Evolutionary conservation across 2,113 vertebrate genomes (phyloP).

Genomic region (Falco punctatus): DNA sequence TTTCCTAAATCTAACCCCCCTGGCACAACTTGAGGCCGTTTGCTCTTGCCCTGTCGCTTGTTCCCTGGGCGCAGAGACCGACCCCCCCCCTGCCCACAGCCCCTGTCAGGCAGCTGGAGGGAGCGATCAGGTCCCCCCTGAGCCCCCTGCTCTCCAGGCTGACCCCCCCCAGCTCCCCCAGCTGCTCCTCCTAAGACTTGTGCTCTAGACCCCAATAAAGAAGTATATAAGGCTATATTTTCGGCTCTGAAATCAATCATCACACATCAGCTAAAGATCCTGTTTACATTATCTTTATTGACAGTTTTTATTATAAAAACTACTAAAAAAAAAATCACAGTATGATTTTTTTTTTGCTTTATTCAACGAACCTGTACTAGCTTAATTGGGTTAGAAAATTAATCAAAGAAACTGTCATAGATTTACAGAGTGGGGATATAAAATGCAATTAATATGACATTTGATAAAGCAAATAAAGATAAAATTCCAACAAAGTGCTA

Average conservation of each 20-base stretch:
- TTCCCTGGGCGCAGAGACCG: background rate
- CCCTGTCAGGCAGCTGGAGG: background rate
- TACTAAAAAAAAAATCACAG: background rate
- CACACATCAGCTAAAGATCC: background rate
- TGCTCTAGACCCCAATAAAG: background rate
- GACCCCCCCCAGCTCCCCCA: background rate
- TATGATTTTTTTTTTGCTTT: background rate
- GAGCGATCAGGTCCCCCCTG: fast-evolving
- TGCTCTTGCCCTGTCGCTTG: background rate
- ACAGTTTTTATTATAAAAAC: background rate
- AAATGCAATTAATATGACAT: constrained; percentile 50
- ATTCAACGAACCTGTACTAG: background rate
- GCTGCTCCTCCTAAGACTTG: background rate
- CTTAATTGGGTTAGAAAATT: constrained; percentile 40
- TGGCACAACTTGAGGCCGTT: fast-evolving
- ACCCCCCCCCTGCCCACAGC: too few species aligned
- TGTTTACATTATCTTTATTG: background rate
- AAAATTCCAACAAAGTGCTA: constrained; percentile 21
- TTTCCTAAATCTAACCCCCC: background rate
- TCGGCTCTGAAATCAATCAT: background rate
- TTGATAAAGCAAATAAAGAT: constrained; percentile 64
- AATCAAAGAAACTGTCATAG: constrained; percentile 25
- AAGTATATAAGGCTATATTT: background rate
- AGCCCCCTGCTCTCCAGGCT: background rate
- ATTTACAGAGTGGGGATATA: background rate